phyloP scores from a whole-genome alignment of 2,113 vertebrate genomes.

The Malurus melanocephalus region DNA sequence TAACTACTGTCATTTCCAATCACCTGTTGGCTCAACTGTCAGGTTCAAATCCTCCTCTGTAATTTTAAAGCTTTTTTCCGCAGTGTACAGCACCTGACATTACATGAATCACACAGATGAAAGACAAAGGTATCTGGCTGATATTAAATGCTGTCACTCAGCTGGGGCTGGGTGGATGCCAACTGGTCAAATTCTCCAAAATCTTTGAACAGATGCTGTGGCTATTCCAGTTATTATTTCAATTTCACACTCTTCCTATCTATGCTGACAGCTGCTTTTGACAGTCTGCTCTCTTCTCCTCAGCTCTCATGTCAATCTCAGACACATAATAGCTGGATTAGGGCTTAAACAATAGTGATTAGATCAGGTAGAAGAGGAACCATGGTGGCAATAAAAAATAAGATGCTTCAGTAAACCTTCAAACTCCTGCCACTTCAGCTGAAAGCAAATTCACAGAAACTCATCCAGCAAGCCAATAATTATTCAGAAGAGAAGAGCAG shows the following conservation, averaged over 20 bases:
- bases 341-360: conserved; percentile 66
- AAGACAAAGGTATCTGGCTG: conserved; percentile 37
- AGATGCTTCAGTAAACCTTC: conserved; percentile 52
- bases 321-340: conserved; percentile 38
- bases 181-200: conserved; percentile 38
- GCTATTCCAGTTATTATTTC: conserved; percentile 63
- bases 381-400: conserved; percentile 56
- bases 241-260: conserved; percentile 50
- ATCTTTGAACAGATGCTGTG: conserved; percentile 42
- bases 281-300: conserved; percentile 49
- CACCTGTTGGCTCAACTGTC: not conserved
- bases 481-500: not conserved
- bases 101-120: not conserved
- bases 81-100: not conserved
- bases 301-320: conserved; percentile 51
- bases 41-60: conserved; percentile 20
- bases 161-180: conserved; percentile 1
- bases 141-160: conserved; percentile 50
- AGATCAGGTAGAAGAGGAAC: conserved; percentile 41
- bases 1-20: conserved; percentile 7
- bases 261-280: conserved; percentile 57
- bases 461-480: not conserved
- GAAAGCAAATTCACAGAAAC: conserved; percentile 4
- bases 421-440: not conserved
- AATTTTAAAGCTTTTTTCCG: conserved; percentile 46